These are phyloP conservation scores for Keiferia lycopersicella DNA, from an alignment of 2,888 invertebrate genomes.

Conservation along the genomic window DNA sequence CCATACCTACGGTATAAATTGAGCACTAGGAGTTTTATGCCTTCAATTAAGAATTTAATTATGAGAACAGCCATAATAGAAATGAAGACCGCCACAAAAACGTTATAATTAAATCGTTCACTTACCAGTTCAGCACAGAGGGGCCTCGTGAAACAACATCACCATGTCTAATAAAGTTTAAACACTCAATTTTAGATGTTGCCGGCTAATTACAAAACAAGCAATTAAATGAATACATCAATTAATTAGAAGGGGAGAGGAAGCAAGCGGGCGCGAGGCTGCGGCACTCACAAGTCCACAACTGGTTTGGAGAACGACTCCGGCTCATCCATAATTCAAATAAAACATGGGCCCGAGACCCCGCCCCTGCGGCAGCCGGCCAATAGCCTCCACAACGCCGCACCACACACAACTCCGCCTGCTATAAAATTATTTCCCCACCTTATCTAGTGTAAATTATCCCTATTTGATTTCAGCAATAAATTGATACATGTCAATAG, in stretches of 20 bases:
- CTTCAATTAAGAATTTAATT: slow-evolving; percentile 5
- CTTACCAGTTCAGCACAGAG: slow-evolving; percentile 42
- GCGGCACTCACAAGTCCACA: slow-evolving; percentile 74
- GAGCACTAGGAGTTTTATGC: slow-evolving; percentile 4
- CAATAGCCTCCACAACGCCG: slow-evolving; percentile 68
- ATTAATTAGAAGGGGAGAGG: slow-evolving; percentile 76
- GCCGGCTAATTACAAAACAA: slow-evolving; percentile 71
- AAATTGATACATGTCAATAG: slow-evolving; percentile 71
- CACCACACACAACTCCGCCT: slow-evolving; percentile 71
- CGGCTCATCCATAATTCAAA: slow-evolving; percentile 80
- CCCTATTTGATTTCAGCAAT: slow-evolving; percentile 67
- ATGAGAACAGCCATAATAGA: neutral
- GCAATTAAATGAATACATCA: slow-evolving; percentile 78
- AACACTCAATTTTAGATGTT: slow-evolving; percentile 70
- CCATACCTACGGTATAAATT: neutral
- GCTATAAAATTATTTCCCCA: slow-evolving; percentile 69
- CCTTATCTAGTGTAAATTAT: slow-evolving; percentile 70
- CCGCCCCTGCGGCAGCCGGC: slow-evolving; percentile 76
- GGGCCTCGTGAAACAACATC: slow-evolving; percentile 43
- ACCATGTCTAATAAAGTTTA: slow-evolving; percentile 62
- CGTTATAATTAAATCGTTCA: slow-evolving; percentile 28
- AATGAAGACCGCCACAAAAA: slow-evolving; percentile 12
- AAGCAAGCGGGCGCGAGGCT: slow-evolving; percentile 75
- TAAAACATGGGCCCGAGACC: slow-evolving; percentile 77
- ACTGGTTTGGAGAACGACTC: slow-evolving; percentile 74